Conservation (phyloP, 2,888 invertebrate species). For the Nebria brevicollis region DNA sequence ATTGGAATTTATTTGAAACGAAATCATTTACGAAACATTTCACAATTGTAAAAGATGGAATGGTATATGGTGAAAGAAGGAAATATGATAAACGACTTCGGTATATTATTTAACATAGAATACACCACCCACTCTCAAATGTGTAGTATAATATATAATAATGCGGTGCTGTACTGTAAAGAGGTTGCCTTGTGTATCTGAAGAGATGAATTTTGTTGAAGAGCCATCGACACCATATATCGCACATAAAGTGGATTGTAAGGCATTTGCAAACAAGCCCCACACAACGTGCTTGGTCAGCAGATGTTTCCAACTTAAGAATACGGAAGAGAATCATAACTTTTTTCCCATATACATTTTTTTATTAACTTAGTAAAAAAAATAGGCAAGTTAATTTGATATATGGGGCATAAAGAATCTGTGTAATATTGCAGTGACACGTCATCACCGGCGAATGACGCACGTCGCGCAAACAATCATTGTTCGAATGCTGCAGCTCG, state of each 20-base stretch:
- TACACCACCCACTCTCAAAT: not conserved
- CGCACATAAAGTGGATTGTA: not conserved
- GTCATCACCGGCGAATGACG: not conserved
- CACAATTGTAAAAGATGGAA: not conserved
- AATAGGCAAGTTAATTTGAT: too few relatives aligned
- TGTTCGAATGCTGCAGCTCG: not conserved
- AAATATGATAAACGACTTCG: not conserved
- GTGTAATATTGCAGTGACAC: not conserved
- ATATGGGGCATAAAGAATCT: not conserved
- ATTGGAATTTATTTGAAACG: not conserved
- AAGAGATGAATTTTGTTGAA: conserved; percentile 1
- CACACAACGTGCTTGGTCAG: not conserved
- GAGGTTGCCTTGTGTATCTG: not conserved
- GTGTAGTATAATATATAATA: not conserved
- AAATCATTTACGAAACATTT: not conserved
- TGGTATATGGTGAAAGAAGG: not conserved
- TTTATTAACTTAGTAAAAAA: too few relatives aligned
- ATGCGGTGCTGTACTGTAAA: not conserved
- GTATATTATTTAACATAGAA: not conserved
- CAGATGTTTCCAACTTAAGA: not conserved
- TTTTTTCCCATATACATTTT: not conserved
- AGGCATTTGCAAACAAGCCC: not conserved
- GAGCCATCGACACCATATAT: not conserved
- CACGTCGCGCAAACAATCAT: not conserved
- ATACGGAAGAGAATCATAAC: not conserved